Evolutionary conservation across 2,113 vertebrate genomes (phyloP), one percentile per base, ranked within the genome.

Genomic region (Dipodomys stephensi): DNA sequence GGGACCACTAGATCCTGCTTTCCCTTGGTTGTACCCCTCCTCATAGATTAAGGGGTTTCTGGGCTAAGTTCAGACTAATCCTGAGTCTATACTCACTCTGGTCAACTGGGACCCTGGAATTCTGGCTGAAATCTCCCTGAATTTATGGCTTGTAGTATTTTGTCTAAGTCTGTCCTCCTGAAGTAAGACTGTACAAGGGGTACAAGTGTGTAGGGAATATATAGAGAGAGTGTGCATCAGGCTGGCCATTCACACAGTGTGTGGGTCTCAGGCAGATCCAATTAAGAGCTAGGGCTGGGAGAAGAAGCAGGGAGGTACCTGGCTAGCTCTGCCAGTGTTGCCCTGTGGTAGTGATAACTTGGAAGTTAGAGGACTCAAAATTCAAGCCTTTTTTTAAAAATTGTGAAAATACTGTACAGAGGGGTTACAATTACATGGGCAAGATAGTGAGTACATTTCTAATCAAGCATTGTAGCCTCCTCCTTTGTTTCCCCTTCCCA

Each of bases 181-280:
- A 84, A 23, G 53, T 83, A 65, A 57, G 81, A 46, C 22, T 46
- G 15, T 25, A 1, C 39, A 77, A 20, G 9, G 44, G 28, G 71
- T 67, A n/a, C n/a, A 0, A 4, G 1, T 6, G 0, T n/a, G 46
- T 2, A 13, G 23, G 46, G 11, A 32, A 22, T 49, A 7, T 11
- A 15, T 12, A 19, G n/a, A 27, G 4, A 30, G 53, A 22, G 22
- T 71, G 84, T 57, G 19, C 7, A 12, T 39, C 27, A 4, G 27
- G 19, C 27, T 82, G 73, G 19, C 27, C 68, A 53, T 28, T 81
- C 2, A 1, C 10, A 73, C 39, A 18, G 16, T 87, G 4, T 46
- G 12, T 69, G 69, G 72, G 32, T 73, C 5, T n/a, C 32, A 32
- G 32, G 32, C 28, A 7, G 20, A 18, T 5, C 22, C 35, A 16